Evolutionary conservation across 2,113 vertebrate genomes (phyloP).

Genomic region (Girardinichthys multiradiatus): DNA sequence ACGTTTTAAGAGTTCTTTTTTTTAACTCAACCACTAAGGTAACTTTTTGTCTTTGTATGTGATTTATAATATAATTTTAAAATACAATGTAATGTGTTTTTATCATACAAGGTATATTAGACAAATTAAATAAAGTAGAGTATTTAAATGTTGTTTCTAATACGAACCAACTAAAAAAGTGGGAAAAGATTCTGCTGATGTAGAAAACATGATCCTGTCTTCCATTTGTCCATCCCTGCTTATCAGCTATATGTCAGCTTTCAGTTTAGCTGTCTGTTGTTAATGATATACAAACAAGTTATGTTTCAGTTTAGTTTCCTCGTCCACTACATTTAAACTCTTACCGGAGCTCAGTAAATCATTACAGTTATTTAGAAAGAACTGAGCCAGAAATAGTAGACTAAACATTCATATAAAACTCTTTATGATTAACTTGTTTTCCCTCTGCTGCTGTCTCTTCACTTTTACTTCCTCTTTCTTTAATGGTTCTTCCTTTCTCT

Average conservation of each 20-base stretch:
- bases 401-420: constrained; percentile 10
- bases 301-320: constrained; percentile 32
- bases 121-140: background rate
- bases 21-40: too few relatives aligned
- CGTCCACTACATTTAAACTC: background rate
- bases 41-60: too few relatives aligned
- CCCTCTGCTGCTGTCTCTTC: constrained; percentile 2
- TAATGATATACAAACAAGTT: constrained; percentile 30
- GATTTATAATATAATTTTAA: too few relatives aligned
- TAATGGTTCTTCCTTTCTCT: constrained; percentile 25
- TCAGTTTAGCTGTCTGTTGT: constrained; percentile 13
- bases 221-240: background rate
- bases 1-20: too few relatives aligned
- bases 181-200: background rate
- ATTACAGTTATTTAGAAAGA: constrained; percentile 14
- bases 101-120: background rate
- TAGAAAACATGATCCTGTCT: background rate
- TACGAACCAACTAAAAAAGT: background rate
- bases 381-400: constrained; percentile 6
- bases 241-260: background rate
- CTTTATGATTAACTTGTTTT: constrained; percentile 30
- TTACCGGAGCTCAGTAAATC: constrained; percentile 34
- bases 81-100: too few relatives aligned
- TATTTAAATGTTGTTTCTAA: background rate
- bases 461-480: constrained; percentile 51